phyloP scores from a whole-genome alignment of 2,888 invertebrate genomes.

The Ochropacha duplaris region DNA sequence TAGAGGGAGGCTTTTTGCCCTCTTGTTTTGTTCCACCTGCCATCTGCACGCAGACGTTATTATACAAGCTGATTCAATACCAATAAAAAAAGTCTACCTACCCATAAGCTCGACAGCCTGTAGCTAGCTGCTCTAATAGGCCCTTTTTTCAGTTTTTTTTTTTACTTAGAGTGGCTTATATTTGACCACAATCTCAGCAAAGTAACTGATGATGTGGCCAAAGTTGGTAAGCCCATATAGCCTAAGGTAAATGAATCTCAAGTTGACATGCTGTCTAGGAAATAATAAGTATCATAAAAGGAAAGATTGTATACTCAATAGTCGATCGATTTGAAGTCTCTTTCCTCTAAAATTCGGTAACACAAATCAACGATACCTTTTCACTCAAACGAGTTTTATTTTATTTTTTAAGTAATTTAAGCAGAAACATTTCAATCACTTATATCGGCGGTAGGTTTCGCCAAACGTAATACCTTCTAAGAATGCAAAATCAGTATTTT shows the following conservation, averaged over 20 bases:
- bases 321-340: too few species aligned
- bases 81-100: neutral
- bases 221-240: too few species aligned
- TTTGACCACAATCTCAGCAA: too few species aligned
- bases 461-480: neutral
- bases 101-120: neutral
- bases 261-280: too few species aligned
- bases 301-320: too few species aligned
- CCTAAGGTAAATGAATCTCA: too few species aligned
- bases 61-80: constrained; percentile 1
- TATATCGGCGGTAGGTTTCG: neutral
- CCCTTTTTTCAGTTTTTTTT: too few species aligned
- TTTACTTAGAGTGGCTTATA: too few species aligned
- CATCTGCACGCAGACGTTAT: constrained; percentile 11
- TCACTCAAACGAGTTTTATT: neutral
- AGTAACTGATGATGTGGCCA: too few species aligned
- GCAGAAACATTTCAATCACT: neutral
- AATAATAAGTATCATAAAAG: too few species aligned
- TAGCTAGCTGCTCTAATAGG: neutral
- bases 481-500: neutral
- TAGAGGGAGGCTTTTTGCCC: constrained; percentile 54
- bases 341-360: neutral
- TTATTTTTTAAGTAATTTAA: neutral
- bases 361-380: neutral
- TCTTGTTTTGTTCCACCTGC: constrained; percentile 54